Evolutionary conservation across 2,888 invertebrate species (phyloP).

Genomic region (Candidula unifasciata): DNA sequence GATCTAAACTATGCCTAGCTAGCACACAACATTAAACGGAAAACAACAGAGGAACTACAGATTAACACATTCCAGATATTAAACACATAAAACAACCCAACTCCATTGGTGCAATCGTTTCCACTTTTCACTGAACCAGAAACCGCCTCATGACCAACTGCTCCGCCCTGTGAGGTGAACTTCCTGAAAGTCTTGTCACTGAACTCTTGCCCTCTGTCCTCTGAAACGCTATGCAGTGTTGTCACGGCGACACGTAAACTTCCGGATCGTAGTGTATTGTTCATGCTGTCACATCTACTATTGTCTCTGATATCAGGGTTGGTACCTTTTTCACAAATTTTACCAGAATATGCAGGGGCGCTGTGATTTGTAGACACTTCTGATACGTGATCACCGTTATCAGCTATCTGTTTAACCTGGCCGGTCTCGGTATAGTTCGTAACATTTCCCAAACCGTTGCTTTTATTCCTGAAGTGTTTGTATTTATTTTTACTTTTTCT

Average conservation of each 20-base stretch:
- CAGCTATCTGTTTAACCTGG: no score
- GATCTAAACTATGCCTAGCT: no score
- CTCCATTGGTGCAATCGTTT: no score
- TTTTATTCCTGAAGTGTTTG: neutral
- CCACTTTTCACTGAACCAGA: neutral
- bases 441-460: neutral
- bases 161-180: neutral
- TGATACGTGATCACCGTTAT: no score
- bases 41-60: no score
- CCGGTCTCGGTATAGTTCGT: neutral
- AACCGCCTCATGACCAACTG: neutral
- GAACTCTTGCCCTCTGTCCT: neutral
- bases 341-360: neutral
- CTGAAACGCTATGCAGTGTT: neutral
- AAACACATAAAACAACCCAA: no score
- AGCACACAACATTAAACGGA: no score
- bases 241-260: neutral
- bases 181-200: neutral
- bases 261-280: constrained; percentile 1
- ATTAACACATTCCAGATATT: no score
- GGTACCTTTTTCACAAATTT: neutral
- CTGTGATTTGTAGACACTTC: neutral
- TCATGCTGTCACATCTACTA: constrained; percentile 2
- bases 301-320: neutral
- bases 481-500: neutral